Evolutionary conservation across 2,888 invertebrate genomes (phyloP).

Genomic region (Cyclophora albipunctata): DNA sequence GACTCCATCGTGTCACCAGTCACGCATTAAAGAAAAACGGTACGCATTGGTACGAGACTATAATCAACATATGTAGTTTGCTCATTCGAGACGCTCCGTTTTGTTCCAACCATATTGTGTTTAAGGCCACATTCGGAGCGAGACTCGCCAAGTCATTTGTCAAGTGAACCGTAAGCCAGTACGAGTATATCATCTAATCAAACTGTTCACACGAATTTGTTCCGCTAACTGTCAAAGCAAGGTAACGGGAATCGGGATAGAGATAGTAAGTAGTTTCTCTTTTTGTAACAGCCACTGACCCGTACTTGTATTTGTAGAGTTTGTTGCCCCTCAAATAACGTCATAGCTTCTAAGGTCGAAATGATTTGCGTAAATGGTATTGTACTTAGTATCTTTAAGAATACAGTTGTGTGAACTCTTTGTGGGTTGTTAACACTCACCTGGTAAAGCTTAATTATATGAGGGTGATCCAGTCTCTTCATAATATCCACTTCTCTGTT

Average conservation of each 20-base stretch:
- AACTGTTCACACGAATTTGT: constrained; percentile 34
- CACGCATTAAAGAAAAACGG: constrained; percentile 14
- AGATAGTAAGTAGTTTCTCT: constrained; percentile 22
- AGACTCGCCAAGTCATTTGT: constrained; percentile 24
- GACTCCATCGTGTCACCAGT: constrained; percentile 7
- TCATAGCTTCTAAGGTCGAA: constrained; percentile 13
- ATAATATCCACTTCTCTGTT: constrained; percentile 98
- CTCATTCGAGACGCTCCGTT: constrained; percentile 8
- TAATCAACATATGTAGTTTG: constrained; percentile 1
- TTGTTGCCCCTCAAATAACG: constrained; percentile 14
- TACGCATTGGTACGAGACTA: constrained; percentile 1
- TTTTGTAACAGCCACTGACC: constrained; percentile 30
- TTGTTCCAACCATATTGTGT: constrained; percentile 17
- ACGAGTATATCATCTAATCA: constrained; percentile 19
- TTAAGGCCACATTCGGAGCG: constrained; percentile 34
- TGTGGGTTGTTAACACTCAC: constrained; percentile 53
- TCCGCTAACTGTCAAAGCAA: constrained; percentile 26
- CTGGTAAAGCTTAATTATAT: constrained; percentile 98
- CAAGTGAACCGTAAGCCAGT: constrained; percentile 1
- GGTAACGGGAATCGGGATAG: constrained; percentile 21
- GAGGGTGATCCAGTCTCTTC: constrained; percentile 97
- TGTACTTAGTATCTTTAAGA: neutral
- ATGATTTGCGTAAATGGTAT: constrained; percentile 7
- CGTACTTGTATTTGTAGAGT: constrained; percentile 11
- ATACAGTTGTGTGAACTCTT: neutral